Conservation (phyloP, 2,113 vertebrate genomes). For the Tenebrosternarchus preto region DNA sequence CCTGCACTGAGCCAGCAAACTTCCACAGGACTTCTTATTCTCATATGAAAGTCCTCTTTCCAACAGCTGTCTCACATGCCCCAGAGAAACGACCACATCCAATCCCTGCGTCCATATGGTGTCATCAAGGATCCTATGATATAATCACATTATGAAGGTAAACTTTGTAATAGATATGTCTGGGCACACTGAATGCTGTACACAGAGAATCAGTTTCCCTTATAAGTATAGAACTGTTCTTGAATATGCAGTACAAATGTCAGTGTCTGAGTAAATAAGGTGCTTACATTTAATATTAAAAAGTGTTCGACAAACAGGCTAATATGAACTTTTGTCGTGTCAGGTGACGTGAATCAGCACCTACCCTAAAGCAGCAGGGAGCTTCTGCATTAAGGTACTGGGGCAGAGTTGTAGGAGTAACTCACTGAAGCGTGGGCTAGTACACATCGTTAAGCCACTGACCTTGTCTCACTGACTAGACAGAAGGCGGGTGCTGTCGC, state of each 20-base stretch:
- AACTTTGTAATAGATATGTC: not conserved
- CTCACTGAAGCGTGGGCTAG: not conserved
- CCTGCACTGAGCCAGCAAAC: constrained; percentile 60
- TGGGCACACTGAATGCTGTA: constrained; percentile 3
- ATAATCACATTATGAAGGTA: constrained; percentile 3
- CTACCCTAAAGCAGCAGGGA: not conserved
- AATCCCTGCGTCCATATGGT: not conserved
- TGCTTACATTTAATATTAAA: too few relatives aligned
- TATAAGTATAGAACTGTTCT: not conserved
- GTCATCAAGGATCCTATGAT: constrained; percentile 32
- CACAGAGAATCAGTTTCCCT: not conserved
- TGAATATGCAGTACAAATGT: not conserved
- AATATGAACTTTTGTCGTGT: too few relatives aligned
- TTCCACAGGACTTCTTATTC: constrained; percentile 46
- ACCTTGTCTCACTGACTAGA: not conserved
- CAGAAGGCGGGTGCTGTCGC: not conserved
- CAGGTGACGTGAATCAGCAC: not conserved
- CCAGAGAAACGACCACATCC: constrained; percentile 13
- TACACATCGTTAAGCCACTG: not conserved
- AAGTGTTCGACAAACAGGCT: too few relatives aligned
- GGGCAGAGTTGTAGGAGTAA: not conserved
- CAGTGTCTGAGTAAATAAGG: too few relatives aligned
- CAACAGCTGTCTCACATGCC: constrained; percentile 20
- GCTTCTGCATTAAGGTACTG: not conserved
- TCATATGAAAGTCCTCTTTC: constrained; percentile 1